Conservation (phyloP, 2,888 invertebrate genomes). For the Pegoplata infirma region DNA sequence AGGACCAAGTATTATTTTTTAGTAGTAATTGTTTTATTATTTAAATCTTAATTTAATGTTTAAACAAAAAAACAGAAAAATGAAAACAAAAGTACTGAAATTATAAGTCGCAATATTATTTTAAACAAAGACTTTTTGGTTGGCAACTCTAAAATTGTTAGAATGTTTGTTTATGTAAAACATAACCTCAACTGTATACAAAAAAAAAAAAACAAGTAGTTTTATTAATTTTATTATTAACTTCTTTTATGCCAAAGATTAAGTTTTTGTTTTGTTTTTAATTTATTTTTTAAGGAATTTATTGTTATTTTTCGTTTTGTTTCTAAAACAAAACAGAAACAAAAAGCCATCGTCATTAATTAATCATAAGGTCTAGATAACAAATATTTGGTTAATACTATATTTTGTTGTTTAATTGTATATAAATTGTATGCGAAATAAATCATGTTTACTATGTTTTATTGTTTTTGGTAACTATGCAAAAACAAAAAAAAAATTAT, state of each 20-base stretch:
- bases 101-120: conserved; percentile 37
- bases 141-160: neutral
- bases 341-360: conserved; percentile 10
- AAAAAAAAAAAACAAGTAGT: conserved; percentile 26
- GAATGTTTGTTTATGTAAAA: conserved; percentile 25
- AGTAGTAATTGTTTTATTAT: conserved; percentile 23
- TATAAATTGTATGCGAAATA: conserved; percentile 28
- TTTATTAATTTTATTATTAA: conserved; percentile 9
- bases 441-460: conserved; percentile 31
- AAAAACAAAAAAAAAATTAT: neutral
- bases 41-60: conserved; percentile 2
- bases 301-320: conserved; percentile 27
- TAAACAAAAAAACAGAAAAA: too few relatives aligned
- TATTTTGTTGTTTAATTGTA: conserved; percentile 27
- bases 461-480: neutral
- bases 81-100: conserved; percentile 51
- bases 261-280: conserved; percentile 25
- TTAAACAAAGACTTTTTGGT: neutral
- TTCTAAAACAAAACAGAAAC: neutral
- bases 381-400: conserved; percentile 26
- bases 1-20: conserved; percentile 49
- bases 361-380: conserved; percentile 31
- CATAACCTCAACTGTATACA: conserved; percentile 51
- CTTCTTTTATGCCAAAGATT: conserved; percentile 57
- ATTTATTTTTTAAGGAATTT: conserved; percentile 6